Evolutionary conservation across 2,113 vertebrate genomes (phyloP).

Genomic region (Elephas maximus): DNA sequence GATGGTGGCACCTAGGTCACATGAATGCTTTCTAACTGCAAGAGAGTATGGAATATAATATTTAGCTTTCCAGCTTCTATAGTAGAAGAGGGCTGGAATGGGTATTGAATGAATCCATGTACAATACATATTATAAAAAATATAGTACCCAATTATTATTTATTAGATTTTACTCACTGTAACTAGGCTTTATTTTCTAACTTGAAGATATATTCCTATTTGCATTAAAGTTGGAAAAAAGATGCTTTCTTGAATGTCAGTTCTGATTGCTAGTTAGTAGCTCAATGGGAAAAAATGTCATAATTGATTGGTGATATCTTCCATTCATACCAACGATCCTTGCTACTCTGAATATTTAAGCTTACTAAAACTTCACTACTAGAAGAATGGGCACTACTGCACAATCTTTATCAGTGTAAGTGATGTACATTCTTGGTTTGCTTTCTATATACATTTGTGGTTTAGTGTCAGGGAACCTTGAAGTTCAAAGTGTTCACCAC

Average conservation of each 20-base stretch:
- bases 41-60: neutral
- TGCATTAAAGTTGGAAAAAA: neutral
- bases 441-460: neutral
- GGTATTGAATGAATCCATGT: neutral
- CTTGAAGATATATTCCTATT: neutral
- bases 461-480: neutral
- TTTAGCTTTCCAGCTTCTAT: neutral
- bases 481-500: neutral
- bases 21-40: neutral
- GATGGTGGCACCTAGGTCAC: neutral
- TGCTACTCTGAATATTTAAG: neutral
- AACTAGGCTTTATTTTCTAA: conserved; percentile 20
- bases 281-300: neutral
- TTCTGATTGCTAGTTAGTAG: neutral
- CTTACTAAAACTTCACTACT: neutral
- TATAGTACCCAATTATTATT: neutral
- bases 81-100: neutral
- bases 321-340: neutral
- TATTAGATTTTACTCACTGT: neutral
- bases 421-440: neutral
- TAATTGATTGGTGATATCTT: neutral
- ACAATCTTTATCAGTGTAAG: neutral
- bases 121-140: neutral
- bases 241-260: neutral
- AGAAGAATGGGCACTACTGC: neutral